Conservation (phyloP, 2,888 invertebrate species). For the Dexiosoma caninum region DNA sequence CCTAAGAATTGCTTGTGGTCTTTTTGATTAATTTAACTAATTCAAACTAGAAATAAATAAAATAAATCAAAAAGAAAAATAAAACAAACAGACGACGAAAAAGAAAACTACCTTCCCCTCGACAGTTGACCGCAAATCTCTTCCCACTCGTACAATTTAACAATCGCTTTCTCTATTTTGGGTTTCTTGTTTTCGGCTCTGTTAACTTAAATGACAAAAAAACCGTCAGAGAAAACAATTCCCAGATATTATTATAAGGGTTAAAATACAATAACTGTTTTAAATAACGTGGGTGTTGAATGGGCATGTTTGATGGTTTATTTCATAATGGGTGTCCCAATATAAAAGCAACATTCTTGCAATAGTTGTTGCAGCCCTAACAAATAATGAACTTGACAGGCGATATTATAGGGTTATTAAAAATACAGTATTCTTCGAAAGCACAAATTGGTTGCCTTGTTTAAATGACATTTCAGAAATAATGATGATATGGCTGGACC, state of each 20-base stretch:
- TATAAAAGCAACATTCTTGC: no score
- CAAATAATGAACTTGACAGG: no score
- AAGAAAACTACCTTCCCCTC: not conserved
- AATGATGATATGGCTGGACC: no score
- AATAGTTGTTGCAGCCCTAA: no score
- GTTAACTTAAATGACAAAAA: conserved; percentile 40
- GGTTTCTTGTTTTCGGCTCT: not conserved
- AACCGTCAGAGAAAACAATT: conserved; percentile 22
- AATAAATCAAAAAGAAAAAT: conserved; percentile 31
- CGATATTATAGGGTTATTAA: no score
- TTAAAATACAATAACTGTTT: conserved; percentile 1
- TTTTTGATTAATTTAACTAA: conserved; percentile 56
- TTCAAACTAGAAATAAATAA: conserved; percentile 38
- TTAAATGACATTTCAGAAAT: no score
- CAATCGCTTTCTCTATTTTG: not conserved
- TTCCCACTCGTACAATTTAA: conserved; percentile 9
- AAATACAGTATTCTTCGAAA: no score
- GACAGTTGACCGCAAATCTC: conserved; percentile 33
- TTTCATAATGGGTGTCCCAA: no score
- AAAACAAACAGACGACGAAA: conserved; percentile 1
- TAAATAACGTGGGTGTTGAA: not conserved
- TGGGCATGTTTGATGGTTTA: not conserved
- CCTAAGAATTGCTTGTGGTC: conserved; percentile 45
- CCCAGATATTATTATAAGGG: conserved; percentile 19
- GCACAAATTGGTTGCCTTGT: no score